These are phyloP conservation scores for Megamerina dolium DNA, from an alignment of 2,888 invertebrate species.

Conservation along the genomic window DNA sequence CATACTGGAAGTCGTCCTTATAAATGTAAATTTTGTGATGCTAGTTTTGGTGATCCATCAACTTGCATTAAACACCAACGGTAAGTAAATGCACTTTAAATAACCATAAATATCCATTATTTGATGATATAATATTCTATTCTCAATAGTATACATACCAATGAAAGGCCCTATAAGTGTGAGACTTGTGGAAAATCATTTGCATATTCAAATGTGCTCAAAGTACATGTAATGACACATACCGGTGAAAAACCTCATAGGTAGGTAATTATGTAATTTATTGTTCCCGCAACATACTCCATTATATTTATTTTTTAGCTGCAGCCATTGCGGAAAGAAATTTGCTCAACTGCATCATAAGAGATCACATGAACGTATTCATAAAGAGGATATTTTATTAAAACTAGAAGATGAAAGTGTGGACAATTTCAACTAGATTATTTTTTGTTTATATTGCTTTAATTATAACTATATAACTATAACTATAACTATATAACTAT, in stretches of 20 bases:
- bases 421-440: too few relatives aligned
- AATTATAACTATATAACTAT: too few relatives aligned
- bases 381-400: not conserved
- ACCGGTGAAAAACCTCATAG: slow-evolving; percentile 43
- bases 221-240: slow-evolving; percentile 39
- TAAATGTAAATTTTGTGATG: slow-evolving; percentile 40
- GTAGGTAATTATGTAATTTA: slow-evolving; percentile 7
- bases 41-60: slow-evolving; percentile 45
- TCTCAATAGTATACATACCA: slow-evolving; percentile 38
- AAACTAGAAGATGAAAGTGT: too few relatives aligned
- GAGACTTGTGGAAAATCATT: slow-evolving; percentile 36
- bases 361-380: slow-evolving; percentile 33
- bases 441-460: too few relatives aligned
- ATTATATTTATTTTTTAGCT: slow-evolving; percentile 21
- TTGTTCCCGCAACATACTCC: not conserved
- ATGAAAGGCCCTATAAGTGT: slow-evolving; percentile 41
- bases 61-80: slow-evolving; percentile 45
- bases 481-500: too few relatives aligned
- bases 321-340: slow-evolving; percentile 30
- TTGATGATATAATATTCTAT: not conserved
- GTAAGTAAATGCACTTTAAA: slow-evolving; percentile 30
- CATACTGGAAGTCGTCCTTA: slow-evolving; percentile 35
- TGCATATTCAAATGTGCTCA: slow-evolving; percentile 38
- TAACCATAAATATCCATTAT: not conserved
- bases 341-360: slow-evolving; percentile 42